Percentiles rank a stretch among this genome's conserved stretches.
phyloP scores from a whole-genome alignment of 1,140 invertebrate genomes.

The Trichonephila inaurata region DNA sequence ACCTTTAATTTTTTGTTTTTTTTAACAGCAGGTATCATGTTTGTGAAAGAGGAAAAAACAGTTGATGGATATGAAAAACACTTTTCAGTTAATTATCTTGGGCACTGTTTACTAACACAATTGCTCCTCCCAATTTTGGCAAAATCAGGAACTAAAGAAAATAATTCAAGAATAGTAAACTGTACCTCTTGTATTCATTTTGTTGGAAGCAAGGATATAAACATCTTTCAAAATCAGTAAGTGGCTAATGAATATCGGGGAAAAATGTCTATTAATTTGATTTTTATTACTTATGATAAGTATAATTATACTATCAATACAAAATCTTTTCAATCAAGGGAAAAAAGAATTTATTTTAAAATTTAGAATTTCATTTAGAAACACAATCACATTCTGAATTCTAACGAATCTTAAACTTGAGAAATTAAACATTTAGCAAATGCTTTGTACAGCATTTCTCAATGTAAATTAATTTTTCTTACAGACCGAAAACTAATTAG shows the following conservation, averaged over 20 bases:
- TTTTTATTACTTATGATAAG: too few relatives aligned
- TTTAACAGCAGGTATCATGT: slow-evolving; percentile 91
- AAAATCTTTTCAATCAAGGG: too few relatives aligned
- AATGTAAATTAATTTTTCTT: too few relatives aligned
- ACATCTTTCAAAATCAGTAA: slow-evolving; percentile 66
- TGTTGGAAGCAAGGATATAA: slow-evolving; percentile 58
- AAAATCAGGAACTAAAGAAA: slow-evolving; percentile 82
- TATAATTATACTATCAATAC: too few relatives aligned
- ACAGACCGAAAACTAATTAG: too few relatives aligned
- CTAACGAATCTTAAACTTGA: too few relatives aligned
- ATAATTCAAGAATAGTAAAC: slow-evolving; percentile 90
- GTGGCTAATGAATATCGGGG: background rate
- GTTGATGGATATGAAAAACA: slow-evolving; percentile 91
- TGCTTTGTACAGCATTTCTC: too few relatives aligned
- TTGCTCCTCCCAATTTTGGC: slow-evolving; percentile 88
- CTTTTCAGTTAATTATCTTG: slow-evolving; percentile 91
- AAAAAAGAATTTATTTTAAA: too few relatives aligned
- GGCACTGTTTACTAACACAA: slow-evolving; percentile 92
- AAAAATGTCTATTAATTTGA: too few relatives aligned
- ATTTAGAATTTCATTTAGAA: too few relatives aligned
- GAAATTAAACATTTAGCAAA: too few relatives aligned
- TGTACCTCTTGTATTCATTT: slow-evolving; percentile 88
- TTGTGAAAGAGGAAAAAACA: slow-evolving; percentile 87
- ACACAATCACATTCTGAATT: too few relatives aligned
- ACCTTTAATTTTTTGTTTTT: background rate